Evolutionary conservation across 1,140 invertebrate species (phyloP).

Genomic region (Caenorhabditis latens): DNA sequence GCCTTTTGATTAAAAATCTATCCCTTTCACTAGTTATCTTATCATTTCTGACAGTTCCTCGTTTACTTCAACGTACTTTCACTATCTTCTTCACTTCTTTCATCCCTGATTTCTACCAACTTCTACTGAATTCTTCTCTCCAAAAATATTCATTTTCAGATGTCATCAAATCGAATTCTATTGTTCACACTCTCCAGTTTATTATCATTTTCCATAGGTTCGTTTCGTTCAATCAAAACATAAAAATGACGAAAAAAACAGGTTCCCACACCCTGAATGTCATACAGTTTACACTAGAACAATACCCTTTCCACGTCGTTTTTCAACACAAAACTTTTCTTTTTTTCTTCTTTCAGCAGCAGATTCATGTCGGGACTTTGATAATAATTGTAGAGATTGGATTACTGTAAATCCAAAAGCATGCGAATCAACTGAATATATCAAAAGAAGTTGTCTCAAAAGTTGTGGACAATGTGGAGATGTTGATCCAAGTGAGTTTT

Average conservation of each 20-base stretch:
- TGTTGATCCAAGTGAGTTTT: constrained; percentile 67
- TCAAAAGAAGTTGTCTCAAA: constrained; percentile 65
- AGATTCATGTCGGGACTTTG: constrained; percentile 66
- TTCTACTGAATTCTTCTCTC: background rate
- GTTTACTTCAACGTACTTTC: background rate
- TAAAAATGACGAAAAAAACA: constrained; percentile 4
- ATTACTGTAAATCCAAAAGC: constrained; percentile 60
- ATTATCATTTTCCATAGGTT: constrained; percentile 50
- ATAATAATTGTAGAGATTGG: constrained; percentile 71
- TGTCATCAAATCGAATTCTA: background rate
- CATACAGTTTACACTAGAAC: constrained; percentile 31
- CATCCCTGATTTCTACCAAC: background rate
- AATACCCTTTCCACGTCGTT: background rate
- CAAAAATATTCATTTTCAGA: background rate
- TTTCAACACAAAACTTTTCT: background rate
- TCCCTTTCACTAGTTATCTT: constrained; percentile 53
- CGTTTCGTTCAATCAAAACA: constrained; percentile 37
- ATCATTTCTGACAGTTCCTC: constrained; percentile 17
- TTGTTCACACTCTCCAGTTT: constrained; percentile 34
- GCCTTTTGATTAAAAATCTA: constrained; percentile 44
- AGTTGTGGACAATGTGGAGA: constrained; percentile 68
- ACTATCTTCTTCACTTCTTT: constrained; percentile 20
- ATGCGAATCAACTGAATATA: constrained; percentile 69
- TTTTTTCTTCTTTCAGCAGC: constrained; percentile 38
- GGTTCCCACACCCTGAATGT: background rate